phyloP scores from a whole-genome alignment of 2,888 invertebrate species.

The Polydesmus complanatus region DNA sequence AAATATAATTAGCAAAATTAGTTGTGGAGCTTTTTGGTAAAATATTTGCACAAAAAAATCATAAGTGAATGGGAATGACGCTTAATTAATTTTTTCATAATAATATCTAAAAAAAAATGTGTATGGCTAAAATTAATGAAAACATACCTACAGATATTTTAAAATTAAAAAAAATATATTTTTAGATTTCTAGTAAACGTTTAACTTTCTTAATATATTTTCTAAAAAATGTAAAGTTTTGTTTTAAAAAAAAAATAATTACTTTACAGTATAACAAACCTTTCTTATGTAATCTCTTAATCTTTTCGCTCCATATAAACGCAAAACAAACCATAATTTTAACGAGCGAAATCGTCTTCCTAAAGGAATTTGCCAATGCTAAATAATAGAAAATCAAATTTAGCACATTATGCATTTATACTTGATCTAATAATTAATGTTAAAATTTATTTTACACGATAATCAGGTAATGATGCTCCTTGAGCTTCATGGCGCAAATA shows the following conservation, averaged over 20 bases:
- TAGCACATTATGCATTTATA: neutral
- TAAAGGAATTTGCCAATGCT: constrained; percentile 77
- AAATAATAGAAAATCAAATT: neutral
- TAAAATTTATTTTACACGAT: constrained; percentile 22
- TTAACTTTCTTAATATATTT: too few species aligned
- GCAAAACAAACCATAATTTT: constrained; percentile 85
- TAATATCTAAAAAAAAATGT: too few species aligned
- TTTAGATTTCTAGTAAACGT: too few species aligned
- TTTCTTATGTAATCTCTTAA: constrained; percentile 61
- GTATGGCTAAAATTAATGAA: too few species aligned
- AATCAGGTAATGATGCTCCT: constrained; percentile 53
- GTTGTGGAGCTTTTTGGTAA: neutral
- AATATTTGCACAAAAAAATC: too few species aligned
- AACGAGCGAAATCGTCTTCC: constrained; percentile 76
- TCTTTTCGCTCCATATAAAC: constrained; percentile 66
- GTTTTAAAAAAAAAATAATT: neutral
- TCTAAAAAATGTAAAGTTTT: too few species aligned
- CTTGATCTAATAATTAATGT: neutral
- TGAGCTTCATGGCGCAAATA: constrained; percentile 84
- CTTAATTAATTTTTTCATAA: too few species aligned
- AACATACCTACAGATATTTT: too few species aligned
- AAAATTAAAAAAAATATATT: too few species aligned
- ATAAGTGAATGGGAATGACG: too few species aligned
- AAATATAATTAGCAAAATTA: neutral
- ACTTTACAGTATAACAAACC: constrained; percentile 1